Evolutionary conservation across 2,888 invertebrate genomes (phyloP).

Genomic region (Stomorhina lunata): DNA sequence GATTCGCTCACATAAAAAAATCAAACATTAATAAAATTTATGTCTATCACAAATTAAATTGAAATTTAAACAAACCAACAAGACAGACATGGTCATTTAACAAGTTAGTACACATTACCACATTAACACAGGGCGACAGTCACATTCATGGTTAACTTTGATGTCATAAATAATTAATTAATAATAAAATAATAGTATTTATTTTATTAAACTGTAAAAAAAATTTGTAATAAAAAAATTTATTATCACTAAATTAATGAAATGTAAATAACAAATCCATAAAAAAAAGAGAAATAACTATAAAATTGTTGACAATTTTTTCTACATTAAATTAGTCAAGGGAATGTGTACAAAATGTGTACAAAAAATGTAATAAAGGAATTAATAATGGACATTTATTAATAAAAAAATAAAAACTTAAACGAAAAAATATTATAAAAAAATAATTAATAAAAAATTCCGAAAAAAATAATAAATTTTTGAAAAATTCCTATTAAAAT

Average conservation of each 20-base stretch:
- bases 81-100: constrained; percentile 1
- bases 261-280: constrained; percentile 31
- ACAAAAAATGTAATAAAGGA: too few species aligned
- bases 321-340: too few species aligned
- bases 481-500: too few species aligned
- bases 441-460: too few species aligned
- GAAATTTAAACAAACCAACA: constrained; percentile 28
- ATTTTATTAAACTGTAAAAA: constrained; percentile 19
- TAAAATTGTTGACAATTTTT: too few species aligned
- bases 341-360: too few species aligned
- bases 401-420: too few species aligned
- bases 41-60: constrained; percentile 41
- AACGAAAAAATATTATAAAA: too few species aligned
- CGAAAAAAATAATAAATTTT: too few species aligned
- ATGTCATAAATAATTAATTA: constrained; percentile 49
- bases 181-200: constrained; percentile 44
- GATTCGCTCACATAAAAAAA: background rate
- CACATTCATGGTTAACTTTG: background rate
- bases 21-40: constrained; percentile 31
- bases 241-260: constrained; percentile 33
- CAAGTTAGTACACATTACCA: background rate
- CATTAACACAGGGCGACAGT: background rate
- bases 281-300: constrained; percentile 22
- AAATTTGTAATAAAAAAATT: background rate
- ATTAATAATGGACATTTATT: too few species aligned